Base-by-base conservation (phyloP, 2,797 vertebrate species). In the Lemur catta region DNA sequence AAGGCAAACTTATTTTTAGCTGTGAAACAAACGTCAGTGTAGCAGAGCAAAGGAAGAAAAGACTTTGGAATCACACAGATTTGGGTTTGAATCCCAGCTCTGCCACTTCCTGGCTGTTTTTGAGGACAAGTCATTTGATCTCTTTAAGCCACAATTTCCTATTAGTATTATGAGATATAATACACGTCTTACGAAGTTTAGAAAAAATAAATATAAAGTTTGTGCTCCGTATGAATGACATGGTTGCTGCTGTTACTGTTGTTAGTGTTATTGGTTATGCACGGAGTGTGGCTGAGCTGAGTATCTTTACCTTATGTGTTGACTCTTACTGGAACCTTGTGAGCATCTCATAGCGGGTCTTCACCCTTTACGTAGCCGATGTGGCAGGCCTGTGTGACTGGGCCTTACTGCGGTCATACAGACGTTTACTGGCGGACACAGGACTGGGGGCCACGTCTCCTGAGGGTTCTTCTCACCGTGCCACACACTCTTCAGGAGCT, bases 11-110 rank as follows among this genome's bases (percentile, higher is more conserved):
- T 43, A 4, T 59, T 84, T 84, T 78, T 24, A 63, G 67, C 28
- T 17, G 2, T 9, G 81, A 63, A 76, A 20, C 0, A 1, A 5
- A 11, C 1, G 5, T 3, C 2, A 0, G 11, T 13, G 28, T 38
- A 26, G 41, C 30, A 11, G 41, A 78, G 46, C 9, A 35, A n/a
- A 65, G 35, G 59, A 28, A 26, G 33, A 9, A 4, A 1, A 6
- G 52, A 14, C 52, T 28, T 4, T 22, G 26, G 89, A 41, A 10
- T 8, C 7, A 50, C 5, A 76, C 61, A 6, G 35, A 18, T 10
- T 30, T 1, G 55, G 12, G 65, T 61, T n/a, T 63, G 52, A 43
- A 55, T n/a, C 69, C 55, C 2, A 26, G 52, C 71, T 3, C 1
- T 4, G 43, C 59, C 5, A 0, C 33, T 38, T n/a, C 35, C 41